These are phyloP conservation scores for Aphelenchoides besseyi DNA, from an alignment of 1,140 invertebrate species.

Conservation along the genomic window DNA sequence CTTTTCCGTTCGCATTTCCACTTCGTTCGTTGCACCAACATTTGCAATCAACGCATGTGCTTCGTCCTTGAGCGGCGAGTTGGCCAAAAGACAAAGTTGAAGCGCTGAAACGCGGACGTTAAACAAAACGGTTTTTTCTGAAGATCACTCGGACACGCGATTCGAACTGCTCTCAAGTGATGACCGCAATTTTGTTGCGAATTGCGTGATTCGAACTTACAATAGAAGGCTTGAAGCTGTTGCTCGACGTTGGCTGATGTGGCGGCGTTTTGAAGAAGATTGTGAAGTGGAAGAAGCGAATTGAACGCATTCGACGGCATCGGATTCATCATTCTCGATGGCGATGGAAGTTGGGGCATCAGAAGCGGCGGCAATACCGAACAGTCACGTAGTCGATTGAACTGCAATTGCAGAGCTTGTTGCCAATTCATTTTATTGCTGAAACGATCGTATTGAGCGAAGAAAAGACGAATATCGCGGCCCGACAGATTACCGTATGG, in stretches of 20 bases:
- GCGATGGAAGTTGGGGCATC: not conserved
- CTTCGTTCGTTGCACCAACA: not conserved
- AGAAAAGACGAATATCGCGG: too few species aligned
- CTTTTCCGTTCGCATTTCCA: not conserved
- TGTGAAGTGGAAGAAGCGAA: not conserved
- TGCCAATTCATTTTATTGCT: not conserved
- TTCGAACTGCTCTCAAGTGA: not conserved
- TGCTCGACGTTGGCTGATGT: not conserved
- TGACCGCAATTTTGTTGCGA: too few species aligned
- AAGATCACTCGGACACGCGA: not conserved
- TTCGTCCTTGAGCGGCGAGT: not conserved
- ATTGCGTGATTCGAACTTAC: conserved; percentile 2
- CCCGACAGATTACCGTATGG: not conserved
- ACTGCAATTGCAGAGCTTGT: not conserved
- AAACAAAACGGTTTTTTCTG: too few species aligned
- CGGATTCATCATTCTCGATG: too few species aligned
- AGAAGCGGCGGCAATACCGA: not conserved
- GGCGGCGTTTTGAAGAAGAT: not conserved
- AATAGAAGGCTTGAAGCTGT: conserved; percentile 15
- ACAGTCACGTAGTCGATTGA: not conserved
- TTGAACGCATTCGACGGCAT: not conserved
- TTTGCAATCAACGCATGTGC: not conserved
- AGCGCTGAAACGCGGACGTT: not conserved
- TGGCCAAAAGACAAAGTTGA: not conserved
- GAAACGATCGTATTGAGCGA: not conserved